These are phyloP conservation scores for Cardiocondyla obscurior DNA, from an alignment of 1,140 invertebrate species.

Conservation along the genomic window DNA sequence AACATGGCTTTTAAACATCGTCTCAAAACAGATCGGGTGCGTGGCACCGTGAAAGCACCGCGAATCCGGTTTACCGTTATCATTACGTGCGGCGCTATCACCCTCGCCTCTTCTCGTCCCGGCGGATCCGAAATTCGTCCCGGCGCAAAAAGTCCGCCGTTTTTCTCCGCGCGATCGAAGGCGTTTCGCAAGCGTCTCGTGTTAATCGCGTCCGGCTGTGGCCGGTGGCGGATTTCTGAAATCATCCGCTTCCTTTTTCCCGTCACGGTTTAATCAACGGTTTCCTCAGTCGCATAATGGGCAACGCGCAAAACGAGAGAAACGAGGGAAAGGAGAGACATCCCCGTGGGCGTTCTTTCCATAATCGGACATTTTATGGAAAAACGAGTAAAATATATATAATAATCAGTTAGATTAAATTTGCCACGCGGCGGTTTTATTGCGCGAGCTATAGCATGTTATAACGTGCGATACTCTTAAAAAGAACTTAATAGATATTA, in stretches of 20 bases:
- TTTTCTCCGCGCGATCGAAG: slow-evolving; percentile 6
- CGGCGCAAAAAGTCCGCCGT: neutral
- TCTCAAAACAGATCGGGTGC: neutral
- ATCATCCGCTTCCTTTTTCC: slow-evolving; percentile 39
- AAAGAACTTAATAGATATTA: too few species aligned
- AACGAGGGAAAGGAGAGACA: slow-evolving; percentile 22
- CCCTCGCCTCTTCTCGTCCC: too few species aligned
- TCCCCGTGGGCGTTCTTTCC: neutral
- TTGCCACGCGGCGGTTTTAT: neutral
- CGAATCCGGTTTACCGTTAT: slow-evolving; percentile 29
- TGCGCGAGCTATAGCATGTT: too few species aligned
- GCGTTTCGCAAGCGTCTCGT: slow-evolving; percentile 5
- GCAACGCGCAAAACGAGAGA: neutral
- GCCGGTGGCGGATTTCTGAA: slow-evolving; percentile 27
- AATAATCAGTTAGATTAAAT: neutral
- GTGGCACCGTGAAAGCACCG: neutral
- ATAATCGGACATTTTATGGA: slow-evolving; percentile 3
- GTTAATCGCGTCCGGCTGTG: slow-evolving; percentile 20
- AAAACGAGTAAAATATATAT: neutral
- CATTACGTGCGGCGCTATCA: neutral
- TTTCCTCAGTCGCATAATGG: slow-evolving; percentile 38
- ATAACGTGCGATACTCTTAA: too few species aligned
- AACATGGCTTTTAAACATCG: too few species aligned
- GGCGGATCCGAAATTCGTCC: neutral
- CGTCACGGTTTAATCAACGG: slow-evolving; percentile 12